phyloP scores from a whole-genome alignment of 1,140 invertebrate species.

The Conus ventricosus region DNA sequence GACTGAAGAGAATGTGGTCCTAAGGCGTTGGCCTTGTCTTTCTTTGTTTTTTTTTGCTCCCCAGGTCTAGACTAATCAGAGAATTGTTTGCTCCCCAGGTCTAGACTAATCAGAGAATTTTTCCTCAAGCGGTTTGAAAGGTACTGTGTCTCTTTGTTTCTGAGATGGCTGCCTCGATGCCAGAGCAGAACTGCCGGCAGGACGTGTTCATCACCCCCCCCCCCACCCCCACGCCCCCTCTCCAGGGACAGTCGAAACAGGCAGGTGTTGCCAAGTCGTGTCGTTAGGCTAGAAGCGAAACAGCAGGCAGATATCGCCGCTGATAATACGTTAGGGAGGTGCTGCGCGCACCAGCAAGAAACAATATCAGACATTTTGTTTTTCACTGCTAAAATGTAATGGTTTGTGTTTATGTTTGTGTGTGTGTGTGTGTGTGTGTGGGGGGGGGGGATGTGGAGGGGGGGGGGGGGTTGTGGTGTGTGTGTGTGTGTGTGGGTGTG shows the following conservation, averaged over 20 bases:
- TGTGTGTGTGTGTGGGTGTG: not conserved
- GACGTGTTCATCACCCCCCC: not conserved
- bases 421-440: not conserved
- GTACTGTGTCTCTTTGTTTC: conserved; percentile 24
- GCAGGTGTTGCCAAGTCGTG: not conserved
- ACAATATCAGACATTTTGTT: not conserved
- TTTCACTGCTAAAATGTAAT: not conserved
- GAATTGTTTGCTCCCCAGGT: conserved; percentile 38
- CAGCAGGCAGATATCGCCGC: not conserved
- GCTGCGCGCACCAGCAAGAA: too few relatives aligned
- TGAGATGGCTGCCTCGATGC: not conserved
- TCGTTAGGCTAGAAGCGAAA: not conserved
- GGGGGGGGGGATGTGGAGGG: not conserved
- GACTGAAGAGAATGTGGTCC: not conserved
- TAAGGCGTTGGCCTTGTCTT: not conserved
- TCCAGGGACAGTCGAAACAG: not conserved
- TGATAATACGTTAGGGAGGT: not conserved
- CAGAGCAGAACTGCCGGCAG: not conserved
- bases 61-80: conserved; percentile 38
- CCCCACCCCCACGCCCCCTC: too few relatives aligned
- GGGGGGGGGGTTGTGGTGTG: too few relatives aligned
- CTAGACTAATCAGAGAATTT: conserved; percentile 40
- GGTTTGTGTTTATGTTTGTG: not conserved
- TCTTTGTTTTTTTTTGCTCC: conserved; percentile 27
- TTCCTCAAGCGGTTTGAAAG: conserved; percentile 42